A percentile compares a stretch with the other conserved stretches of the same genome.
phyloP scores from a whole-genome alignment of 2,113 vertebrate genomes.

The Mystacornis crossleyi region DNA sequence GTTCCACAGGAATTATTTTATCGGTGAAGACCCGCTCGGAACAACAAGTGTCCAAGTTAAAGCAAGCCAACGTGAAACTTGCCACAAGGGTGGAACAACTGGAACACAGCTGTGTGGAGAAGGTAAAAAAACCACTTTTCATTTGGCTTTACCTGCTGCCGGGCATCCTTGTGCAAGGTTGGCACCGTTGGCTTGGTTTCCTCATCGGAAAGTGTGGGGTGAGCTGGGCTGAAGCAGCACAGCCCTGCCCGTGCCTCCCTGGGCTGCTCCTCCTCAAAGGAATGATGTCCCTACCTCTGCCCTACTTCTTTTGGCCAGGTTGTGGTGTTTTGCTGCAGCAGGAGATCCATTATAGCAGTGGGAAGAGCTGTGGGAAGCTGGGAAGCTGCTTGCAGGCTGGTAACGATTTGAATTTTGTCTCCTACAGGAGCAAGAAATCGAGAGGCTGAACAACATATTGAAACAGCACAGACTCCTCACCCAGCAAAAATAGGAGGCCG shows the following conservation, averaged over 20 bases:
- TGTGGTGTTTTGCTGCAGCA: neutral
- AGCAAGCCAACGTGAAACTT: slow-evolving; percentile 85
- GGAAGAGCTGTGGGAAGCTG: neutral
- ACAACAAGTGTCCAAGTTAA: slow-evolving; percentile 84
- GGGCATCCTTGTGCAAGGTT: neutral
- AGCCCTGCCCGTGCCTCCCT: neutral
- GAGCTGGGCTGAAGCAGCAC: neutral
- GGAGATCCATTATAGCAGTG: neutral
- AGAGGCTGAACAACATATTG: slow-evolving; percentile 81
- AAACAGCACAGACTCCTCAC: slow-evolving; percentile 75
- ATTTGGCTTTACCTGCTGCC: neutral
- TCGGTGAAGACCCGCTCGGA: slow-evolving; percentile 89
- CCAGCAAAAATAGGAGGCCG: slow-evolving; percentile 3
- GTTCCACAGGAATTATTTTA: slow-evolving; percentile 85
- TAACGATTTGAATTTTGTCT: neutral
- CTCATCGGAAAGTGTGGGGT: neutral
- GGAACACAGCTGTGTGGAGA: slow-evolving; percentile 79
- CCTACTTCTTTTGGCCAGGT: neutral
- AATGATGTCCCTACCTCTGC: neutral
- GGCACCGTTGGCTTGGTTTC: neutral
- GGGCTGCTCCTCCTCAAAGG: neutral
- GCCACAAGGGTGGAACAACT: slow-evolving; percentile 83
- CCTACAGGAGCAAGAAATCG: slow-evolving; percentile 87
- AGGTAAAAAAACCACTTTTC: slow-evolving; percentile 72
- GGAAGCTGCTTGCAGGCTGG: neutral